Conservation (phyloP, 1,140 invertebrate species). For the Pissodes strobi region DNA sequence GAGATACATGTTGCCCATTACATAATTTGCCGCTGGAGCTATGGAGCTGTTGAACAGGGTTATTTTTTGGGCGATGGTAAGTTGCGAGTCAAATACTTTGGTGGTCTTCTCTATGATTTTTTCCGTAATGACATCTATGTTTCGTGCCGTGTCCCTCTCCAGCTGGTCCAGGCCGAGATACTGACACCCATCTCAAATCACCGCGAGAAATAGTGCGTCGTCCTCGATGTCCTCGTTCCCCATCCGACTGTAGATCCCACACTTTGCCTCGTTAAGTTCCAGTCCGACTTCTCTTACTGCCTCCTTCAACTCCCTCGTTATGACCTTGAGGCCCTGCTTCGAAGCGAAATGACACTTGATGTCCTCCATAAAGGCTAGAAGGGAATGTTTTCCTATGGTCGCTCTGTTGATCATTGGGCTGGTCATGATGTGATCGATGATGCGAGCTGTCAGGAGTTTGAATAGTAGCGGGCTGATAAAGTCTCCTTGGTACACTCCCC, state of each 20-base stretch:
- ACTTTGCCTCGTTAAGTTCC: conserved; percentile 35
- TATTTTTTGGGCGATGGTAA: conserved; percentile 33
- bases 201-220: conserved; percentile 25
- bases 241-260: conserved; percentile 28
- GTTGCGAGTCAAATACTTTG: conserved; percentile 32
- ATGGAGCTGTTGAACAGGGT: conserved; percentile 29
- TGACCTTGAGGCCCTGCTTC: conserved; percentile 17
- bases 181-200: conserved; percentile 33
- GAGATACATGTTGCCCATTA: conserved; percentile 14
- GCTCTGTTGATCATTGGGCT: conserved; percentile 27
- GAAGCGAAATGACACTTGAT: conserved; percentile 40
- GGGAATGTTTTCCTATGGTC: conserved; percentile 32
- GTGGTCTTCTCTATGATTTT: conserved; percentile 12
- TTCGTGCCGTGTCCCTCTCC: conserved; percentile 28
- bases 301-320: conserved; percentile 9
- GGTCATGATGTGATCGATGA: conserved; percentile 34
- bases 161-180: conserved; percentile 37
- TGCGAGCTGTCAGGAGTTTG: conserved; percentile 37
- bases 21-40: conserved; percentile 22
- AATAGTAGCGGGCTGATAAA: conserved; percentile 46
- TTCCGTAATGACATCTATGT: conserved; percentile 18
- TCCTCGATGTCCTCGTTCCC: background rate
- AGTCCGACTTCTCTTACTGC: conserved; percentile 33
- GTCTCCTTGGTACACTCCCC: conserved; percentile 44
- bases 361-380: conserved; percentile 46